Evolutionary conservation across 2,113 vertebrate genomes (phyloP), one percentile per base, ranked within the genome.

Genomic region (Chauna torquata): DNA sequence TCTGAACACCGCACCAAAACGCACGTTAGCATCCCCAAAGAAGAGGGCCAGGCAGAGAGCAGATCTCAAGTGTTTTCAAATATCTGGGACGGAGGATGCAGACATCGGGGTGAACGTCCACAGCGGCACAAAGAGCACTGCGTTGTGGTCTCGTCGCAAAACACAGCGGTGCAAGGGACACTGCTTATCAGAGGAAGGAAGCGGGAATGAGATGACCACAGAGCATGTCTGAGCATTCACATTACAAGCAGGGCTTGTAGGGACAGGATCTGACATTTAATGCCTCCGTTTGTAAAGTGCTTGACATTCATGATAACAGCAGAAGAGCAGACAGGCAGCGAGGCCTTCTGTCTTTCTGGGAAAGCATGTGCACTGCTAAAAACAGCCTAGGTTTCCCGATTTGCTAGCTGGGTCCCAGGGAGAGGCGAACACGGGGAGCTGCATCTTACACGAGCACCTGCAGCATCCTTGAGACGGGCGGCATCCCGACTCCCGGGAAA

Each of bases 231-330:
- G 94, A 93, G 89, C 90, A 54, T 78, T 94, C 64, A 16, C 3
- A 88, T 96, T 93, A 96, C 91, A 97, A 86, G 82, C 74, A 65
- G 94, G 95, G 88, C 85, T 96, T 96, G 95, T 96, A 96, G 96
- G 94, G 92, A 96, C 92, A 77, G 86, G 89, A 82, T 82, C 94
- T 97, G 97, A 97, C 97, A 97, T 97, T 97, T 97, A 93, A 94
- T 69, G 72, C 85, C 85, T 92, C 91, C 95, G 94, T 96, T 96
- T 93, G 94, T 81, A 34, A 85, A 95, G 75, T 47, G 84, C 82
- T 95, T 97, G 97, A 96, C 94, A 95, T 96, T 97, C 96, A 94
- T 28, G 66, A 82, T 92, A 92, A 87, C 47, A 38, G 86, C 64
- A 94, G 65, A 28, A 0, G 94, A 25, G 20, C 77, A 55, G 95